Percentiles rank a stretch among this genome's conserved stretches.
phyloP scores from a whole-genome alignment of 1,140 invertebrate genomes.

The Leucophenga varia region DNA sequence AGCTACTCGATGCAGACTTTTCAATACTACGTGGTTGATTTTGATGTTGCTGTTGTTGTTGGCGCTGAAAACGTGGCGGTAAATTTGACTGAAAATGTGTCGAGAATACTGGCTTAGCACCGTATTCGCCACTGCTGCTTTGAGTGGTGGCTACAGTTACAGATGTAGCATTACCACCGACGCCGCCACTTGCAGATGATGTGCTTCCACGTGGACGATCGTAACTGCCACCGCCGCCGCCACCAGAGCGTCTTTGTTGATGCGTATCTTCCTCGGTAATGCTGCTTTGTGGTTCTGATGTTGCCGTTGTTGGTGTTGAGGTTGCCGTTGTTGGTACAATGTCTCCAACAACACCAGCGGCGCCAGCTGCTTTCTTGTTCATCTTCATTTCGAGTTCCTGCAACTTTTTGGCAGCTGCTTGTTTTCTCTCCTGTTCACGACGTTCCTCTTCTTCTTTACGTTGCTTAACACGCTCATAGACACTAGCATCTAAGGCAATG shows the following conservation, averaged over 20 bases:
- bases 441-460: constrained; percentile 74
- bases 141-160: not conserved
- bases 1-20: constrained; percentile 55
- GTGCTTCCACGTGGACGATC: constrained; percentile 2
- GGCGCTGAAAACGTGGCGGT: constrained; percentile 82
- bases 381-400: constrained; percentile 67
- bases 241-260: constrained; percentile 12
- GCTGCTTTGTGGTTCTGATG: constrained; percentile 6
- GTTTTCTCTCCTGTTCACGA: constrained; percentile 64
- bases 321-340: constrained; percentile 26
- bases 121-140: constrained; percentile 23
- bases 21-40: constrained; percentile 45
- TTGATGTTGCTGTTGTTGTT: constrained; percentile 60
- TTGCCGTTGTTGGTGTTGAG: constrained; percentile 29
- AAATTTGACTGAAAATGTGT: constrained; percentile 77
- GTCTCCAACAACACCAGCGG: constrained; percentile 14
- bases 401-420: constrained; percentile 66
- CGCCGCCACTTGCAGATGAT: constrained; percentile 8
- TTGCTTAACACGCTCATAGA: constrained; percentile 67
- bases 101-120: constrained; percentile 61
- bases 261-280: constrained; percentile 1
- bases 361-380: constrained; percentile 59
- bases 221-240: constrained; percentile 13
- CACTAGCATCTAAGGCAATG: constrained; percentile 46
- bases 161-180: constrained; percentile 3